Percentiles rank a stretch among this genome's conserved stretches.
phyloP scores from a whole-genome alignment of 1,140 invertebrate species.

The Colletes gigas region DNA sequence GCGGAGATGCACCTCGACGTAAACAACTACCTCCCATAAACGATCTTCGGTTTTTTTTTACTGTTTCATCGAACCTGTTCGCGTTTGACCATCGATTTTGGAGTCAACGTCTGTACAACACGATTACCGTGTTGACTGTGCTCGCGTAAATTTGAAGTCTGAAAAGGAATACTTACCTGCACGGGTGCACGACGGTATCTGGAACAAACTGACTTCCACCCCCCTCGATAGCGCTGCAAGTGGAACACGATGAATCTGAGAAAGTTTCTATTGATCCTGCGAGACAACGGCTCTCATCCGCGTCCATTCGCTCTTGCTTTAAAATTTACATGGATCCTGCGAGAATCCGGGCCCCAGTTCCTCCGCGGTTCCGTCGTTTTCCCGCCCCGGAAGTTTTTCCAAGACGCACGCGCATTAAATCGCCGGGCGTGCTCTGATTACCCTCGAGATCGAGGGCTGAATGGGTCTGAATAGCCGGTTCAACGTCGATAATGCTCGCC shows the following conservation, averaged over 20 bases:
- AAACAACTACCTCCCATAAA: conserved; percentile 42
- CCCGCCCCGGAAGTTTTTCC: conserved; percentile 19
- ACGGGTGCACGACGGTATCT: background rate
- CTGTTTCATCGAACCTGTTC: conserved; percentile 7
- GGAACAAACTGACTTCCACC: conserved; percentile 9
- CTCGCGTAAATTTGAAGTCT: background rate
- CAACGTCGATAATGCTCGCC: conserved; percentile 45
- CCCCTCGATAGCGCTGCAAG: conserved; percentile 23
- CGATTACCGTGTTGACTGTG: too few relatives aligned
- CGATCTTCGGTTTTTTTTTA: conserved; percentile 23
- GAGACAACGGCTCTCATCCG: conserved; percentile 8
- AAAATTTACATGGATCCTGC: conserved; percentile 41
- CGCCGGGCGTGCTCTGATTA: conserved; percentile 52
- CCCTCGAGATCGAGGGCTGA: conserved; percentile 30
- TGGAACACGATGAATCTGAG: conserved; percentile 32
- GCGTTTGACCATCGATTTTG: conserved; percentile 3
- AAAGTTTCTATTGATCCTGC: conserved; percentile 45
- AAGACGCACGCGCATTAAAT: conserved; percentile 24
- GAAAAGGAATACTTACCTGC: conserved; percentile 14
- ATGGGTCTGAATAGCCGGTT: background rate
- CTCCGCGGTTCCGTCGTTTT: background rate
- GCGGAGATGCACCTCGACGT: conserved; percentile 6
- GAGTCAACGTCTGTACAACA: too few relatives aligned
- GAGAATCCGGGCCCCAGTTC: conserved; percentile 22
- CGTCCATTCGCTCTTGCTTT: background rate